Base-by-base conservation (phyloP, 2,888 invertebrate species). In the Arenicola marina region DNA sequence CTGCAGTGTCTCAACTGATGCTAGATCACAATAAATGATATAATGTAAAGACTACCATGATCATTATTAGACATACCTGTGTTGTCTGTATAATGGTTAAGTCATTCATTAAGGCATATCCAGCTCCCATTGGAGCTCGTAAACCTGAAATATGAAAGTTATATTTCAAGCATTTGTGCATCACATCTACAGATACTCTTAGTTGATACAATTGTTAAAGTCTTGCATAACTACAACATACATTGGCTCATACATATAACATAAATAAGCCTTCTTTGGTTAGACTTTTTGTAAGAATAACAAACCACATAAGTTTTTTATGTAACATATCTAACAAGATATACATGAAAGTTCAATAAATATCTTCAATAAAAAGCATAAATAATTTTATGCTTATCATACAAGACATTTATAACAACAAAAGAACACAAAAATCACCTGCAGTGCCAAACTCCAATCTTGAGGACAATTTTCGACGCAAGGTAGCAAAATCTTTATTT, bases 81-180 rank as follows among this genome's bases (percentile, higher is more conserved):
- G 81, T 76, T 1, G 96, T 95, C 85, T 99, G 99, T 55, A 99
- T 88, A 61, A 89, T 84, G 0, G 96, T 92, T 51, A 99, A 87
- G 83, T 99, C 98, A 83, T 99, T 99, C 92, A 99, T 93, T 68
- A 91, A 89, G 70, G 88, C 89, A 83, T 91, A 96, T 0, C 99
- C 99, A 21, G 95, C 91, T 24, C 90, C 92, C 98, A 99, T 98
- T 68, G 87, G 87, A 0, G 92, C 94, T 68, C 99, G 88, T 34
- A 99, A 86, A 0, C 98, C 86, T 85, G 68, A 7, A 33, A 65
- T 7, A 56, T 21, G 21, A 51, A 61, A 15, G n/a, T n/a, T n/a
- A n/a, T n/a, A n/a, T n/a, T n/a, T n/a, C n/a, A n/a, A n/a, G n/a
- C n/a, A n/a, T n/a, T n/a, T n/a, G n/a, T n/a, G n/a, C n/a, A n/a